These are phyloP conservation scores for Daubentonia madagascariensis DNA, from an alignment of 2,113 vertebrate genomes.

Conservation along the genomic window DNA sequence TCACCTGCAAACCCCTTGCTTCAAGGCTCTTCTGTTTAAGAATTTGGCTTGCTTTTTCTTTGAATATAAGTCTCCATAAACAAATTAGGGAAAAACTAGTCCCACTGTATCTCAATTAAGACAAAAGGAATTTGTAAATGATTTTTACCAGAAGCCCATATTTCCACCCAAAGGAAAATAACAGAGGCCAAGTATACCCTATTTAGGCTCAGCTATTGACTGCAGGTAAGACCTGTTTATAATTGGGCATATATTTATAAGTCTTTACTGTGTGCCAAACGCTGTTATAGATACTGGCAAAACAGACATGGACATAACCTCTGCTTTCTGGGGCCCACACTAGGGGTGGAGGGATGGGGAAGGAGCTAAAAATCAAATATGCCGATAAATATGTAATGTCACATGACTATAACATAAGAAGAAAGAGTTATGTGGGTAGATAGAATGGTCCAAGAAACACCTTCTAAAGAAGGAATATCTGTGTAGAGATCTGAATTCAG, in stretches of 20 bases:
- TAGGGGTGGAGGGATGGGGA: neutral
- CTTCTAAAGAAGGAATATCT: neutral
- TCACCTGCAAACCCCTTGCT: neutral
- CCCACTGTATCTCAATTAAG: neutral
- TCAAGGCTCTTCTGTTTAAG: neutral
- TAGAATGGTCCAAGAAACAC: neutral
- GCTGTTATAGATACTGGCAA: neutral
- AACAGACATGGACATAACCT: neutral
- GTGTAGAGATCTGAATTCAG: neutral
- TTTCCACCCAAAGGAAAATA: neutral
- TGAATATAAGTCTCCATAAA: neutral
- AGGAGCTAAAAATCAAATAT: neutral
- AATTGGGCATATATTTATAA: neutral
- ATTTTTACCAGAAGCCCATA: neutral
- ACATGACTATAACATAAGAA: neutral
- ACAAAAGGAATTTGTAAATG: slow-evolving; percentile 7
- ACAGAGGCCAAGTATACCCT: neutral
- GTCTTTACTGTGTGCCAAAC: neutral
- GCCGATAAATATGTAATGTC: neutral
- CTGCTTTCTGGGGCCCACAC: neutral
- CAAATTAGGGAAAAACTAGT: neutral
- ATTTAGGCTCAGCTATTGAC: neutral
- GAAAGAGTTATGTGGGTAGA: neutral
- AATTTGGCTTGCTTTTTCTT: neutral
- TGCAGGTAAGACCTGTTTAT: neutral